Percentiles rank a stretch among this genome's conserved stretches.
phyloP scores from a whole-genome alignment of 2,797 vertebrate genomes.

The Eidolon dupreanum region DNA sequence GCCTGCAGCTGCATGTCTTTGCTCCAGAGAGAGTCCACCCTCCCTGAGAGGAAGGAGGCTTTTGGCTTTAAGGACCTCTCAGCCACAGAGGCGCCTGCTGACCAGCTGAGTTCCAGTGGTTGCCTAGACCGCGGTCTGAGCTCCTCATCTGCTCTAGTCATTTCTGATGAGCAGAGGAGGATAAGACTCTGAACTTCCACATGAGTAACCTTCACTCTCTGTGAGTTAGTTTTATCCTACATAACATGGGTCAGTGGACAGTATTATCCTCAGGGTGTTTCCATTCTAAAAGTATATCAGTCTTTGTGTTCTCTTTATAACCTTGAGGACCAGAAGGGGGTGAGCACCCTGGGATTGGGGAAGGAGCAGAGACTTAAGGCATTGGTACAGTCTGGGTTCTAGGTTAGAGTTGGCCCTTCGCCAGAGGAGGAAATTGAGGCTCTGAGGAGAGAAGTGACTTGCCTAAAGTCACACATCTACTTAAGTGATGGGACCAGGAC shows the following conservation, averaged over 20 bases:
- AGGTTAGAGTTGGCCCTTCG: not conserved
- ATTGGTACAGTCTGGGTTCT: not conserved
- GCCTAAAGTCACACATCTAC: not conserved
- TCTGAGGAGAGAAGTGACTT: not conserved
- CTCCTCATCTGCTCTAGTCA: not conserved
- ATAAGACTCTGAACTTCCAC: not conserved
- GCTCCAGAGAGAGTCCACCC: not conserved
- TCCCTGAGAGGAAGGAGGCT: not conserved
- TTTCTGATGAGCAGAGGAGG: not conserved
- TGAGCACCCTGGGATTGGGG: not conserved
- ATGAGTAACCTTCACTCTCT: not conserved
- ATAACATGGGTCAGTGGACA: not conserved
- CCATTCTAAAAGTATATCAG: not conserved
- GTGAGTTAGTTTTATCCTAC: not conserved
- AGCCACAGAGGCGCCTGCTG: not conserved
- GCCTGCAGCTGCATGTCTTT: slow-evolving; percentile 42
- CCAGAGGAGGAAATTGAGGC: not conserved
- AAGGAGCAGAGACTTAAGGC: not conserved
- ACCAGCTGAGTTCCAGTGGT: not conserved
- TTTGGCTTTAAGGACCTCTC: not conserved
- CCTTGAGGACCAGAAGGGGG: not conserved
- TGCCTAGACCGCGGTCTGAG: not conserved
- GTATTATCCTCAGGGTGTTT: not conserved
- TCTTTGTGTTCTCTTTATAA: not conserved
- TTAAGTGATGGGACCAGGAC: not conserved